Evolutionary conservation across 2,113 vertebrate genomes (phyloP).

Genomic region (Cnemophilus loriae): DNA sequence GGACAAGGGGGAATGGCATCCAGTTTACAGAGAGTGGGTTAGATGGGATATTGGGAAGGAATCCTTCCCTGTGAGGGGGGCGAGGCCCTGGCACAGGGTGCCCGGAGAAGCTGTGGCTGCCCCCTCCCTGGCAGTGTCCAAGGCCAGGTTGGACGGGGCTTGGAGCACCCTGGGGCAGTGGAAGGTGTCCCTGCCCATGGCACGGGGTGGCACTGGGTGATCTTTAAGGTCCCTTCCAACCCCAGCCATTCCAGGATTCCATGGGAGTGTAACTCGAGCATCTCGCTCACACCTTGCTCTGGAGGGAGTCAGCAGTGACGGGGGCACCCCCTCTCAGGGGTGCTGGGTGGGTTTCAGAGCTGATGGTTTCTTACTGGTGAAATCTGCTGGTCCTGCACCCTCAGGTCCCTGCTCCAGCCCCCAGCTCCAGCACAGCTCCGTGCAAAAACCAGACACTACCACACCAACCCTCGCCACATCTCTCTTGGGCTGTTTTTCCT

Average conservation of each 20-base stretch:
- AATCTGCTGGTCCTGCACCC: neutral
- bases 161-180: accelerated
- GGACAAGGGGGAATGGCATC: neutral
- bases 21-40: neutral
- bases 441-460: neutral
- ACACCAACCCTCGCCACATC: accelerated
- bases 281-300: neutral
- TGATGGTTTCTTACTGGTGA: neutral
- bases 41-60: neutral
- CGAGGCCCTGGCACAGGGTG: neutral
- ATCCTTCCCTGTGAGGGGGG: accelerated
- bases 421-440: accelerated
- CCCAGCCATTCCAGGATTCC: neutral
- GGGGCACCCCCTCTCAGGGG: neutral
- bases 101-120: neutral
- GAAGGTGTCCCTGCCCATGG: neutral
- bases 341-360: neutral
- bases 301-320: neutral
- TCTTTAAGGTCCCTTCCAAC: neutral
- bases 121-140: neutral
- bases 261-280: accelerated
- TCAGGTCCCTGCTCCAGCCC: neutral
- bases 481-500: neutral
- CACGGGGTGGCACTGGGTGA: accelerated
- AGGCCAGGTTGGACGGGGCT: accelerated